A percentile compares a stretch with the other conserved stretches of the same genome.
phyloP scores from a whole-genome alignment of 2,888 invertebrate species.

The Herminia tarsipennalis region DNA sequence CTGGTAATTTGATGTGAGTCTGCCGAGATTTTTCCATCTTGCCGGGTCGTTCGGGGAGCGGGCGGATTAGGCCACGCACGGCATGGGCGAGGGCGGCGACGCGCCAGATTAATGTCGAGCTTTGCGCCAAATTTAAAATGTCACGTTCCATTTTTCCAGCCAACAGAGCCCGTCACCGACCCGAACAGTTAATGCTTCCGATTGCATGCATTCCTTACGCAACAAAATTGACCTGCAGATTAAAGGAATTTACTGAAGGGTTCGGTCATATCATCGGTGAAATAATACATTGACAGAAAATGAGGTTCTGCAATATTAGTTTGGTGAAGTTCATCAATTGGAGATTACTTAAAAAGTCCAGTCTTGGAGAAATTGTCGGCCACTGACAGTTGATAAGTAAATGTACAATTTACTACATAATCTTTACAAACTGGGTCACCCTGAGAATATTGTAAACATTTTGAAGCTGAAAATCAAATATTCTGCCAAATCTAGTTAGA shows the following conservation, averaged over 20 bases:
- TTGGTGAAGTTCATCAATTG: too few species aligned
- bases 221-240: conserved; percentile 28
- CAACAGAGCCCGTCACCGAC: conserved; percentile 69
- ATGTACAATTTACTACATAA: too few species aligned
- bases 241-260: conserved; percentile 21
- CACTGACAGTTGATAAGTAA: too few species aligned
- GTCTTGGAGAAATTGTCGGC: too few species aligned
- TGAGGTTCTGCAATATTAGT: too few species aligned
- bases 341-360: too few species aligned
- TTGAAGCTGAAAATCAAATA: too few species aligned
- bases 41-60: conserved; percentile 75
- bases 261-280: too few species aligned
- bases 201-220: conserved; percentile 59
- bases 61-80: conserved; percentile 81
- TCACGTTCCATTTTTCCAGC: conserved; percentile 82
- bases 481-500: too few species aligned
- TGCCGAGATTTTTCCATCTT: conserved; percentile 84
- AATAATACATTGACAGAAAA: too few species aligned
- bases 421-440: too few species aligned
- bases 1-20: conserved; percentile 84
- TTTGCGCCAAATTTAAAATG: conserved; percentile 82
- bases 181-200: conserved; percentile 65
- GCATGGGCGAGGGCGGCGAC: conserved; percentile 76
- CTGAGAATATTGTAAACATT: too few species aligned
- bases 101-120: conserved; percentile 82